Evolutionary conservation across 2,113 vertebrate genomes (phyloP), one percentile per base, ranked within the genome.

Genomic region (Cololabis saira): DNA sequence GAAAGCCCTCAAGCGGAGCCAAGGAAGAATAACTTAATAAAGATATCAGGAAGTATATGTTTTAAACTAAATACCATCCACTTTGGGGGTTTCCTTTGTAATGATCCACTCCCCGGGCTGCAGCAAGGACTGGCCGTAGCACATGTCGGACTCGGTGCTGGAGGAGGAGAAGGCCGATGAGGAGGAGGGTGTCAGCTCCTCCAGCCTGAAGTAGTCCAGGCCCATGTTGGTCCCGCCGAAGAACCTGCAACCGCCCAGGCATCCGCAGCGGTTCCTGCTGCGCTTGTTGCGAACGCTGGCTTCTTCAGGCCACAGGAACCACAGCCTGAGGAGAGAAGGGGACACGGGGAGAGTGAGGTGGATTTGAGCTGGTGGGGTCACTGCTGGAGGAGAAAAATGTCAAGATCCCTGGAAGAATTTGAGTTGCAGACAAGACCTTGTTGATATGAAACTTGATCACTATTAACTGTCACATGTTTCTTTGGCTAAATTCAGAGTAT

Each of bases 241-340:
- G 85, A 99, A 99, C 17, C 95, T 89, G 76, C 98, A 99, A 62
- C 98, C 98, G 40, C 97, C 97, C 0, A 99, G 95, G 79, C 97
- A 99, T 60, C 98, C 98, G 68, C 98, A 99, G 48, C 94, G 96
- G 89, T 95, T 96, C 84, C 92, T 95, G 82, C 93, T 94, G 56
- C 95, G 94, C 83, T 96, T 98, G 78, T 92, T 95, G 63, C 93
- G 93, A 74, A 93, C 68, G 30, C 68, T 71, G 4, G 89, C 88
- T 17, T 98, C 96, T 13, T 99, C 96, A 9, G 96, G 96, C 98
- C 98, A 99, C 70, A 99, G 88, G 90, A 98, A 99, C 96, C 97
- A 99, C 48, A 99, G 88, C 58, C 98, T 99, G 67, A 56, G 4
- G 22, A 48, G 33, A 48, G 15, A 2, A 30, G 6, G 12, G 27